Base-by-base conservation (phyloP, 2,797 vertebrate species). In the Ctenopoma multispine region DNA sequence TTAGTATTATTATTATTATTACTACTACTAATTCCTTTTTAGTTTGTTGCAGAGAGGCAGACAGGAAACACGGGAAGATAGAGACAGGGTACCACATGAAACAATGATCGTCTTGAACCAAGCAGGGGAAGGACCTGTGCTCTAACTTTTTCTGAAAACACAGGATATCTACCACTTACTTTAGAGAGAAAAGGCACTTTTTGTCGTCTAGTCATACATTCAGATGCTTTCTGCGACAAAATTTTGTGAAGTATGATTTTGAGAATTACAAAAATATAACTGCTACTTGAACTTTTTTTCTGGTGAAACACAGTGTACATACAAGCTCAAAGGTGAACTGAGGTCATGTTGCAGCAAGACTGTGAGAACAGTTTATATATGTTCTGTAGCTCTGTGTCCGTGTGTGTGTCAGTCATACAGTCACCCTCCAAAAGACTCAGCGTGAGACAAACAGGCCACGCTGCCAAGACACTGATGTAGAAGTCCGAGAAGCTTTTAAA, bases 391-490 rank as follows among this genome's bases (percentile, higher is more conserved):
- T 54, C 36, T 46, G 58, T 61, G 44, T 54, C 31, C 60, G 34
- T 64, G 56, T 68, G 62, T 38, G 40, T 59, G 69, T 63, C 70
- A 51, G 63, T 86, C 70, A 74, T 48, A 46, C 74, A 69, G 71
- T 83, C 77, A 64, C 75, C 63, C 68, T 80, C 72, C 54, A 70
- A 68, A 79, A 75, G 12, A 38, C 67, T 69, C 79, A 81, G 68
- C 11, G 40, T 81, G 87, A 90, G 74, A 89, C 77, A 84, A 90
- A 87, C 73, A 80, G 56, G 53, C 46, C 3, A 3, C 4, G 14
- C 83, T 88, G 88, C 88, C 89, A 92, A 86, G 63, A 84, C 50
- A 72, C 73, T 83, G 83, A 86, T 86, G 86, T 55, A 81, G 74
- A 76, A 80, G 79, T 82, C 41, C 41, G 62, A 83, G 80, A 88